Evolutionary conservation across 1,140 invertebrate species (phyloP).

Genomic region (Pogonomyrmex californicus): DNA sequence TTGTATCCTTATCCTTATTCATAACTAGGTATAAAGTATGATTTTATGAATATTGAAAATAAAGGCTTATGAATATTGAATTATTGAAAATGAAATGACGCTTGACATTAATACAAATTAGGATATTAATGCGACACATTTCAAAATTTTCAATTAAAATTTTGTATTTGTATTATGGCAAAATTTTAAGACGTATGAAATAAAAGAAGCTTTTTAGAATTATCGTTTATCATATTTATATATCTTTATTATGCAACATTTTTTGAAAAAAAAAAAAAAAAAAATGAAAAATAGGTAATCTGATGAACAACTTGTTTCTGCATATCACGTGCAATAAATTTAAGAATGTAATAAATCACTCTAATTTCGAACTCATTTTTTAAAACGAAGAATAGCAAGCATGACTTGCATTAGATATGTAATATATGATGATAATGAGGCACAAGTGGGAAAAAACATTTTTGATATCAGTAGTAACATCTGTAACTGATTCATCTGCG

Average conservation of each 20-base stretch:
- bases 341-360: not conserved
- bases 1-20: not conserved
- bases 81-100: not conserved
- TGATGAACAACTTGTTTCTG: not conserved
- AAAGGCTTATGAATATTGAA: not conserved
- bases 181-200: not conserved
- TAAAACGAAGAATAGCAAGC: conserved; percentile 11
- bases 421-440: conserved; percentile 4
- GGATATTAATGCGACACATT: not conserved
- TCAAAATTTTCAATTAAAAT: not conserved
- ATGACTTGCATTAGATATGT: not conserved
- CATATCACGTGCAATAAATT: not conserved
- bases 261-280: not conserved
- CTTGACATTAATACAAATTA: not conserved
- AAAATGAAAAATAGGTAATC: not conserved
- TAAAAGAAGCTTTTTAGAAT: not conserved
- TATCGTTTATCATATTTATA: not conserved
- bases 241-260: not conserved
- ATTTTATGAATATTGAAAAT: too few relatives aligned
- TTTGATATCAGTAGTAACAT: not conserved
- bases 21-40: not conserved
- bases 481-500: conserved; percentile 1
- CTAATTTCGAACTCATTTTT: not conserved
- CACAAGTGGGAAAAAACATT: not conserved
- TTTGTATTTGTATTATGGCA: not conserved